Conservation (phyloP, 2,797 vertebrate species). For the Poeciliopsis presidionis region DNA sequence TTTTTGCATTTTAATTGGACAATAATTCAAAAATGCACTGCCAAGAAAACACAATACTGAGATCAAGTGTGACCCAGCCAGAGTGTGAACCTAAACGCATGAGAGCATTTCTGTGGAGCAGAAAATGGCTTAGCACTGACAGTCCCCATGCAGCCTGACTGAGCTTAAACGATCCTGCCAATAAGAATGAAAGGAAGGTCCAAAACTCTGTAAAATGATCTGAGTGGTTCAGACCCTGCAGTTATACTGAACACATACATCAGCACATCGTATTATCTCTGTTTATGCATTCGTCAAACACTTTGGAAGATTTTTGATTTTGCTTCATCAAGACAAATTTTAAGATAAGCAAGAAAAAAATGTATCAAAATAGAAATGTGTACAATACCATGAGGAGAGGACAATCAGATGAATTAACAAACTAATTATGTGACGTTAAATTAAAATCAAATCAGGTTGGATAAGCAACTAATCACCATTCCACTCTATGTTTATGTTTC, state of each 20-base stretch:
- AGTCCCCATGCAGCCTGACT: neutral
- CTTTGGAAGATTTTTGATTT: neutral
- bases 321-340: neutral
- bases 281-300: neutral
- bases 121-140: constrained; percentile 1
- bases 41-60: neutral
- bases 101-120: constrained; percentile 2
- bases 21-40: neutral
- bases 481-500: neutral
- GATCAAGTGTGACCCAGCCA: constrained; percentile 11
- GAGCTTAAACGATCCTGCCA: constrained; percentile 1
- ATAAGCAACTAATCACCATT: neutral
- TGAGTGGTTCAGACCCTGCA: neutral
- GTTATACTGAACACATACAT: neutral
- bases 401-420: neutral
- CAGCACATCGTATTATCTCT: neutral
- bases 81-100: neutral
- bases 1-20: neutral
- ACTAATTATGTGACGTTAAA: neutral
- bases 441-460: neutral
- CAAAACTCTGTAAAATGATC: neutral
- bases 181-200: neutral
- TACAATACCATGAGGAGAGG: neutral
- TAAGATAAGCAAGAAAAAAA: neutral
- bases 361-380: neutral